Evolutionary conservation across 2,888 invertebrate species (phyloP).

Genomic region (Trichacis sp.): DNA sequence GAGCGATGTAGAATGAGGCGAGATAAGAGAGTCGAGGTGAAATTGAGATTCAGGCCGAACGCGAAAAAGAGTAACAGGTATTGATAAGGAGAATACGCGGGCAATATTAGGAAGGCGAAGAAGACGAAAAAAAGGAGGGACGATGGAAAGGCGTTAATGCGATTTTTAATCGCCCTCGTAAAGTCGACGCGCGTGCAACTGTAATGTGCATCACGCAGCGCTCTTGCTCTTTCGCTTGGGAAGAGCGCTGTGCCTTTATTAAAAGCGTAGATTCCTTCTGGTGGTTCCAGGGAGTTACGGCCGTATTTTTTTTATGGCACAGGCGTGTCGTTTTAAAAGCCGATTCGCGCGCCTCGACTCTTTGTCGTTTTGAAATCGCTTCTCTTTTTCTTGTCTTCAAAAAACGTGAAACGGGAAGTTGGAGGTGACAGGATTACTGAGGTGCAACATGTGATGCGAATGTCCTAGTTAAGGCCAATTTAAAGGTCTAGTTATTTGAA

Average conservation of each 20-base stretch:
- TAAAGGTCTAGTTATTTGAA: too few species aligned
- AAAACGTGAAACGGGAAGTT: too few species aligned
- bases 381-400: slow-evolving; percentile 17
- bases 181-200: slow-evolving; percentile 55
- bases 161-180: slow-evolving; percentile 66
- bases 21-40: slow-evolving; percentile 40
- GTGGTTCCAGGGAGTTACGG: slow-evolving; percentile 13
- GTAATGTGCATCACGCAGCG: slow-evolving; percentile 41
- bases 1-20: slow-evolving; percentile 25
- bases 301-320: slow-evolving; percentile 24
- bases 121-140: slow-evolving; percentile 8
- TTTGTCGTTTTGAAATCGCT: slow-evolving; percentile 24
- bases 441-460: too few species aligned
- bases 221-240: slow-evolving; percentile 13
- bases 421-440: too few species aligned
- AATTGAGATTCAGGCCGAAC: slow-evolving; percentile 37
- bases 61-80: slow-evolving; percentile 21
- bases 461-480: too few species aligned
- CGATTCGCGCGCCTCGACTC: slow-evolving; percentile 15
- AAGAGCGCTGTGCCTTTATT: slow-evolving; percentile 31
- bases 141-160: slow-evolving; percentile 55
- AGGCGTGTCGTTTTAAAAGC: slow-evolving; percentile 27
- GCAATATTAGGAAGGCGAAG: slow-evolving; percentile 9
- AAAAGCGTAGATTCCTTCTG: slow-evolving; percentile 18
- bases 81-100: slow-evolving; percentile 15